Evolutionary conservation across 1,140 invertebrate genomes (phyloP).

Genomic region (Nautilus pompilius): DNA sequence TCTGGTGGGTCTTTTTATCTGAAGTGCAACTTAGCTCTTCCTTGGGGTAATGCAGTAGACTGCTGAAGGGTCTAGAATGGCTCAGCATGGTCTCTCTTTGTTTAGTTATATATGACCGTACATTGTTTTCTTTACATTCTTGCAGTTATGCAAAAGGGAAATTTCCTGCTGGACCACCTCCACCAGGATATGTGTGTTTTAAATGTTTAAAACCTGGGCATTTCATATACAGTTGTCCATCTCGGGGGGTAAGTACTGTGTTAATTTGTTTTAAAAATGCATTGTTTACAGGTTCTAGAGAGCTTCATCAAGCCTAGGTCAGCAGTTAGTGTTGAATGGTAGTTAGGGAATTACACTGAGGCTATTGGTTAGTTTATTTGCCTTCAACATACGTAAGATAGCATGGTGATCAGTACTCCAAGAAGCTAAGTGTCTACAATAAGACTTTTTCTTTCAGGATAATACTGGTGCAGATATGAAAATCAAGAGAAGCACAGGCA

Average conservation of each 20-base stretch:
- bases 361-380: no score
- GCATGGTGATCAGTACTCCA: background rate
- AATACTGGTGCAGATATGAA: conserved; percentile 11
- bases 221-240: conserved; percentile 91
- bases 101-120: background rate
- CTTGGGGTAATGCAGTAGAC: no score
- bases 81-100: no score
- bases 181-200: conserved; percentile 84
- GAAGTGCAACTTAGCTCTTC: no score
- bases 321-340: no score
- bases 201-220: conserved; percentile 89
- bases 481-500: conserved; percentile 71
- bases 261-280: no score
- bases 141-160: conserved; percentile 77
- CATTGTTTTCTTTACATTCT: conserved; percentile 23
- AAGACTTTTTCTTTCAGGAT: conserved; percentile 7
- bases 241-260: conserved; percentile 31
- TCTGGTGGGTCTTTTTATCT: no score
- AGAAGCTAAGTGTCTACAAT: background rate
- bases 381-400: no score
- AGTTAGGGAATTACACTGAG: no score
- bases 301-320: no score
- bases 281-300: no score
- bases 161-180: conserved; percentile 69
- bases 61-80: no score